A percentile compares a stretch with the other conserved stretches of the same genome.
These are phyloP conservation scores for Buceros bicornis DNA, from an alignment of 2,797 vertebrate genomes.

Conservation along the genomic window DNA sequence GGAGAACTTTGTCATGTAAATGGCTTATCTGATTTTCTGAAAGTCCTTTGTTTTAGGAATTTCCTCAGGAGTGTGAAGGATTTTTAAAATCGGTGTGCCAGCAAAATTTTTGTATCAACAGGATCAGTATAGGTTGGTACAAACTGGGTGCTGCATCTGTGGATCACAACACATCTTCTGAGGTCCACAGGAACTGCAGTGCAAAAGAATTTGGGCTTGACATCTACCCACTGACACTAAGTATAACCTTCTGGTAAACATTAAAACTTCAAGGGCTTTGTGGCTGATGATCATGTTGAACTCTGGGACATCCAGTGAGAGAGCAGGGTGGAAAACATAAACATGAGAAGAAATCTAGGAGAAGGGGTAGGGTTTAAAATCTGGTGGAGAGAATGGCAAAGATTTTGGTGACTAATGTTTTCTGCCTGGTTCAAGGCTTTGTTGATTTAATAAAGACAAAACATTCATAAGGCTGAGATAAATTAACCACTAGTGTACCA, in stretches of 20 bases:
- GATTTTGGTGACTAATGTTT: not conserved
- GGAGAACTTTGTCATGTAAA: not conserved
- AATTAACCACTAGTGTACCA: not conserved
- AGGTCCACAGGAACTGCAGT: not conserved
- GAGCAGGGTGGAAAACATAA: not conserved
- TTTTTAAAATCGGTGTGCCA: not conserved
- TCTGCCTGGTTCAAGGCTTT: not conserved
- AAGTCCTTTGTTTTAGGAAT: not conserved
- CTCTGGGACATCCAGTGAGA: constrained; percentile 23
- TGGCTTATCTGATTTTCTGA: not conserved
- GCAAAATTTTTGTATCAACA: not conserved
- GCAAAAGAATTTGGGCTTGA: constrained; percentile 4
- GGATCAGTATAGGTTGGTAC: not conserved
- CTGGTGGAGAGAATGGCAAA: not conserved
- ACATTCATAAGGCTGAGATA: not conserved
- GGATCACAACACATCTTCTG: not conserved
- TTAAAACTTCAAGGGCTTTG: constrained; percentile 51
- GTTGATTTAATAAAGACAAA: not conserved
- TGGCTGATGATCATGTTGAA: constrained; percentile 28
- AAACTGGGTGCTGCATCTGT: not conserved
- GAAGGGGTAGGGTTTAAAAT: constrained; percentile 7
- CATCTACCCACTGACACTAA: constrained; percentile 21
- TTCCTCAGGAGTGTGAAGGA: not conserved
- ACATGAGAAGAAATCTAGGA: not conserved
- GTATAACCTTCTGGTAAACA: constrained; percentile 51